phyloP scores from a whole-genome alignment of 2,113 vertebrate species.

The Larimichthys polyactis region DNA sequence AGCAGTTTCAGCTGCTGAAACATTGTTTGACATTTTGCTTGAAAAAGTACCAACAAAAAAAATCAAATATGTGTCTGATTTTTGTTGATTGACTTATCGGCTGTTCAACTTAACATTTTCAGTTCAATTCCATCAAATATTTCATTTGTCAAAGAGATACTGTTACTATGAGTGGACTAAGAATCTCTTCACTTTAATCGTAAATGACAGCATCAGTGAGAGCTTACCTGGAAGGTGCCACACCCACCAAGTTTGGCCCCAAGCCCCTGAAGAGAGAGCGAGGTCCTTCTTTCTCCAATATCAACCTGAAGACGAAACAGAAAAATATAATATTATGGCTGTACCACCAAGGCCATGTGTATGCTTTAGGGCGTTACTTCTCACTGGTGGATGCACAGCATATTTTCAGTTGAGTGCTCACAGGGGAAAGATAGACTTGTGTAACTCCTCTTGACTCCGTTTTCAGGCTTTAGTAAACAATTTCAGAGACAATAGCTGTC shows the following conservation, averaged over 20 bases:
- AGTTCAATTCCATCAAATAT: background rate
- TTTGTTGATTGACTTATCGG: background rate
- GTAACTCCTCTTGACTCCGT: too few species aligned
- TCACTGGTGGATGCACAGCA: background rate
- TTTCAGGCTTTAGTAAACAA: too few species aligned
- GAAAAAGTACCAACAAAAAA: background rate
- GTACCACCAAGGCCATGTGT: background rate
- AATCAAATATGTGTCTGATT: background rate
- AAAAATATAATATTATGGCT: background rate
- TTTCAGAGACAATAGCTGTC: too few species aligned
- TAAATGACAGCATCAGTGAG: background rate
- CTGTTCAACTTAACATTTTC: background rate
- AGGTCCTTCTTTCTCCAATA: slow-evolving; percentile 96
- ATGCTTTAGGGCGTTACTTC: background rate
- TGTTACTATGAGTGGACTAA: background rate
- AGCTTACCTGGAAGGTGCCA: slow-evolving; percentile 95
- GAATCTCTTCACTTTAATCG: background rate
- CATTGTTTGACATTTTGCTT: background rate
- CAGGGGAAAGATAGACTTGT: too few species aligned
- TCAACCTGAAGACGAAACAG: slow-evolving; percentile 84
- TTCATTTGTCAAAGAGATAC: background rate
- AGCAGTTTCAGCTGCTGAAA: background rate
- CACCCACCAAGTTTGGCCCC: slow-evolving; percentile 96
- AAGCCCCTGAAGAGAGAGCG: slow-evolving; percentile 97
- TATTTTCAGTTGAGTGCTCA: too few species aligned